Base-by-base conservation (phyloP, 1,140 invertebrate genomes). In the Macrotrachela quadricornifera region DNA sequence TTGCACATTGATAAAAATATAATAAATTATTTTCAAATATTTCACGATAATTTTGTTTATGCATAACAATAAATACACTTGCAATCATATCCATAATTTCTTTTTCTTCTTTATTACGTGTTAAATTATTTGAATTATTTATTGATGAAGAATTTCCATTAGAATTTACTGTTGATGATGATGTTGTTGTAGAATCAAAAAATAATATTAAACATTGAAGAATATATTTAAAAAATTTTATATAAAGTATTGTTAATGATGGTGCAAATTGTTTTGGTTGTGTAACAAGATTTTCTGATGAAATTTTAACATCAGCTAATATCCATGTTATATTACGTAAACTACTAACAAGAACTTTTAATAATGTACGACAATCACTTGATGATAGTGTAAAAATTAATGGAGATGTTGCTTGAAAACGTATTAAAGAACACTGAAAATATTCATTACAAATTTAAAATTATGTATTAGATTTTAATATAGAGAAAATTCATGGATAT, bases 71-170 rank as follows among this genome's bases (percentile, higher is more conserved):
- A 37, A 44, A 46, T 15, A 50, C 84, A 51, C 85, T 84, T 61
- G 85, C 86, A 64, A 94, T 92, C 65, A 91, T 85, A 68, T 95
- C 90, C 11, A 96, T 67, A 2, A 91, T 85, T 73, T 94, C 90
- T 61, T 94, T 94, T 68, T 95, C 90, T 67, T 95, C 88, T 69
- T 94, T 91, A 3, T 83, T 83, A 43, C n/a, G 45, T 46, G 13
- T 53, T 46, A 41, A 44, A 53, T 40, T 47, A 30, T 30, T 30
- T 30, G 21, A 8, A 30, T 30, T 92, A 11, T 90, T 30, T 30
- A 30, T 30, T 30, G 21, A 4, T 30, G 21, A 4, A 2, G 21
- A 30, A 30, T 30, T 30, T 30, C 21, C 21, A 30, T 30, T 30
- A 4, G 21, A 30, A 30, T n/a, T n/a, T n/a, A n/a, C n/a, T n/a